Conservation (phyloP, 2,888 invertebrate species). For the Drosophila niveifrons region DNA sequence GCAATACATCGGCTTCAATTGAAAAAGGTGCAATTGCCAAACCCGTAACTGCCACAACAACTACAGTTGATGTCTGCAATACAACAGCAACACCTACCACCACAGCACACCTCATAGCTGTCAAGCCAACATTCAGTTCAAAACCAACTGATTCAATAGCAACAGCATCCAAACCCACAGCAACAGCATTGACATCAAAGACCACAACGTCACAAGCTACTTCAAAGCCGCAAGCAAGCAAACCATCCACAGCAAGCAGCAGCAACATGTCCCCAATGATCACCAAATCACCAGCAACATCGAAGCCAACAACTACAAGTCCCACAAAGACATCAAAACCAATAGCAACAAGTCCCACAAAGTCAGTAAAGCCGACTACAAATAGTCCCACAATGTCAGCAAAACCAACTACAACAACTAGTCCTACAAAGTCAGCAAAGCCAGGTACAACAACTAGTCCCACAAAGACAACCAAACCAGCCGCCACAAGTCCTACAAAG, state of each 20-base stretch:
- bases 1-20: neutral
- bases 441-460: conserved; percentile 17
- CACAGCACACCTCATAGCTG: conserved; percentile 1
- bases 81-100: neutral
- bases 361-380: conserved; percentile 24
- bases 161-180: conserved; percentile 2
- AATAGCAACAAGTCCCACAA: conserved; percentile 27
- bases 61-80: conserved; percentile 7
- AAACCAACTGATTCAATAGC: conserved; percentile 5
- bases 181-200: conserved; percentile 7
- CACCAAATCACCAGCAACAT: conserved; percentile 32
- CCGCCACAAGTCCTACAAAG: conserved; percentile 23
- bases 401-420: conserved; percentile 19
- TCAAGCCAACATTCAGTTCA: conserved; percentile 13
- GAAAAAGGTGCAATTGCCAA: conserved; percentile 7
- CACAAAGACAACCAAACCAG: conserved; percentile 7
- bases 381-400: conserved; percentile 28
- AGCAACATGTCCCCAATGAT: conserved; percentile 47
- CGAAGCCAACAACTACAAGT: conserved; percentile 48
- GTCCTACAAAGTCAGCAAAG: neutral
- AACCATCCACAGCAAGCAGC: conserved; percentile 21
- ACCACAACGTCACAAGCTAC: conserved; percentile 8
- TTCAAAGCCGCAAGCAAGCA: conserved; percentile 33
- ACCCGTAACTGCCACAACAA: neutral
- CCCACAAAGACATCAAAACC: conserved; percentile 45